Base-by-base conservation (phyloP, 2,888 invertebrate genomes). In the Xylota sylvarum region DNA sequence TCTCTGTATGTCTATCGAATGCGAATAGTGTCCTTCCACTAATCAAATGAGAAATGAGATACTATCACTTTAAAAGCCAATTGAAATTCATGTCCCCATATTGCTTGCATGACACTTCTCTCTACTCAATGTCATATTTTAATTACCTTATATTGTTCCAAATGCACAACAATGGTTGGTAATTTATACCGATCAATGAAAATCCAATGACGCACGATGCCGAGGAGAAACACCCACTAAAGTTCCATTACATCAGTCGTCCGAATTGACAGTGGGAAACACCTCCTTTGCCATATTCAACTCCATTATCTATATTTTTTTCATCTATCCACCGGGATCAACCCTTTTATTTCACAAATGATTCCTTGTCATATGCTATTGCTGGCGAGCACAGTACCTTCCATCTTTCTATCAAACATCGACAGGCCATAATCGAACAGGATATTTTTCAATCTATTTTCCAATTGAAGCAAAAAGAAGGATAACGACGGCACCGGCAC, bases 401-500 rank as follows among this genome's bases (percentile, higher is more conserved):
- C 50, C 19, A 67, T 67, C 67, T 67, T 77, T 30, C n/a, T 50
- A 48, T 77, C 50, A 67, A 77, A 58, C 40, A 58, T 37, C 48
- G 48, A 30, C 65, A 60, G 48, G 3, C 67, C 9, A 50, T 67
- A 67, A 69, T 69, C 60, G 67, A 69, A 58, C 30, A 58, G 60
- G 30, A 77, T 77, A 67, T 77, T 67, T 77, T 77, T 60, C 77
- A 77, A 77, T 77, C 50, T 77, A 77, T 69, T 77, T 77, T 77
- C 19, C 77, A 40, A 60, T 77, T 50, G 30, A 40, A 50, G 37
- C 2, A 43, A 64, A 32, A 48, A 19, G 9, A 55, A 43, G n/a
- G 55, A 58, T 48, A 40, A 35, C 30, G 19, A 14, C 32, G 43
- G 17, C 58, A 23, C 19, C 14, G n/a, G 50, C n/a, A n/a, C n/a